Conservation (phyloP, 2,888 invertebrate species). For the Ditula angustiorana region DNA sequence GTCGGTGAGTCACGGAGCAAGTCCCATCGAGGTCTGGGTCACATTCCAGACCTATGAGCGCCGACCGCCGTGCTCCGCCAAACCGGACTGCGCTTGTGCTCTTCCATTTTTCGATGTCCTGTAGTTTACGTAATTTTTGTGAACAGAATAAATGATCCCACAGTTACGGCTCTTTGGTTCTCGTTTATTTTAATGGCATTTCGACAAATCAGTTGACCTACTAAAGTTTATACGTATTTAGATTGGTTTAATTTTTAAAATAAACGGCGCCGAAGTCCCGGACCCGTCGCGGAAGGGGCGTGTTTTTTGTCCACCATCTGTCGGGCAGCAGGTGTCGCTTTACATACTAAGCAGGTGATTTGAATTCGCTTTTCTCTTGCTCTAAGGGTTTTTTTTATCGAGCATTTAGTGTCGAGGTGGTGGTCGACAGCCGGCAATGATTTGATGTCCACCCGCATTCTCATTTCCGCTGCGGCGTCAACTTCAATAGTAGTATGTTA, state of each 20-base stretch:
- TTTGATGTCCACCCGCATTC: constrained; percentile 18
- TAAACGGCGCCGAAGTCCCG: constrained; percentile 45
- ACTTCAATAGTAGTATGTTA: not conserved
- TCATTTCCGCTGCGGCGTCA: constrained; percentile 14
- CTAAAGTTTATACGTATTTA: constrained; percentile 13
- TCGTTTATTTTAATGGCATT: constrained; percentile 4
- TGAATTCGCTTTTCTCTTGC: constrained; percentile 65
- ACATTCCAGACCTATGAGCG: constrained; percentile 71
- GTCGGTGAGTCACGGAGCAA: constrained; percentile 72
- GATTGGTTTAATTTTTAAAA: not conserved
- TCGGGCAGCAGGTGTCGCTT: constrained; percentile 76
- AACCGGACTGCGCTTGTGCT: constrained; percentile 58
- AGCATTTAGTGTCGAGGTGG: constrained; percentile 9
- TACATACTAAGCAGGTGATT: constrained; percentile 82
- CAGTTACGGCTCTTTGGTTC: constrained; percentile 5
- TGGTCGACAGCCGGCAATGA: constrained; percentile 12
- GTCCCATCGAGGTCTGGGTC: constrained; percentile 79
- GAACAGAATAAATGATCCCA: constrained; percentile 8
- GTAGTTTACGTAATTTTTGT: constrained; percentile 58
- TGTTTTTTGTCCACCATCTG: constrained; percentile 76
- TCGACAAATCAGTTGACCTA: constrained; percentile 36
- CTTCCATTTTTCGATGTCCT: constrained; percentile 53
- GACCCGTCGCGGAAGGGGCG: constrained; percentile 59
- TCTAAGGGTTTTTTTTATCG: constrained; percentile 39
- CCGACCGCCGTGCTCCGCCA: constrained; percentile 44